Percentiles rank a stretch among this genome's conserved stretches.
These are phyloP conservation scores for Eumacrocentrus americanus DNA, from an alignment of 2,888 invertebrate genomes.

Conservation along the genomic window DNA sequence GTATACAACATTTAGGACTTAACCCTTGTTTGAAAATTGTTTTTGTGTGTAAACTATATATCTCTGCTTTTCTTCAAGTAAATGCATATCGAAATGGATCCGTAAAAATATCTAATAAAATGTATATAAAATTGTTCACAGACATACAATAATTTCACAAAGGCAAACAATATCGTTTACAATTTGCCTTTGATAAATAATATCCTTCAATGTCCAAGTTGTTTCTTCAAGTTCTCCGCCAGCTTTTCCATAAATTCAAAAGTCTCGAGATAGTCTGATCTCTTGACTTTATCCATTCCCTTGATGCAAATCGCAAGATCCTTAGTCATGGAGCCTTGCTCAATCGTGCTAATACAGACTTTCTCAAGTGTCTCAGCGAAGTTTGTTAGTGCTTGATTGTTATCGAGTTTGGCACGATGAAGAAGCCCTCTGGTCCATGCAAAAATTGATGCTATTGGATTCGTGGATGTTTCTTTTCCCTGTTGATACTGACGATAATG, in stretches of 20 bases:
- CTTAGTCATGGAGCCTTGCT: constrained; percentile 95
- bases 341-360: constrained; percentile 94
- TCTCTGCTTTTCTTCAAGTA: too few species aligned
- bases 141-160: too few species aligned
- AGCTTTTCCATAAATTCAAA: constrained; percentile 96
- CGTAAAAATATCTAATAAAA: too few species aligned
- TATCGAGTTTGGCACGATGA: constrained; percentile 93
- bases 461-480: constrained; percentile 98
- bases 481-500: constrained; percentile 88
- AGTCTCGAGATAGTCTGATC: constrained; percentile 92
- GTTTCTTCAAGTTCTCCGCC: constrained; percentile 83
- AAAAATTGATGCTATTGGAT: constrained; percentile 98
- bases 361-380: constrained; percentile 88
- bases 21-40: too few species aligned
- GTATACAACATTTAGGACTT: too few species aligned
- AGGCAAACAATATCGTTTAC: too few species aligned
- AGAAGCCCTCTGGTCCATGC: constrained; percentile 96
- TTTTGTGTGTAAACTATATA: too few species aligned
- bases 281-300: constrained; percentile 79
- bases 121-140: too few species aligned
- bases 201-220: constrained; percentile 67
- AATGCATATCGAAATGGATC: too few species aligned
- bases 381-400: constrained; percentile 74
- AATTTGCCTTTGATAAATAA: constrained; percentile 7
- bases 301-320: constrained; percentile 98